A percentile compares a stretch with the other conserved stretches of the same genome.
phyloP scores from a whole-genome alignment of 2,888 invertebrate genomes.

The Myopa tessellatipennis region DNA sequence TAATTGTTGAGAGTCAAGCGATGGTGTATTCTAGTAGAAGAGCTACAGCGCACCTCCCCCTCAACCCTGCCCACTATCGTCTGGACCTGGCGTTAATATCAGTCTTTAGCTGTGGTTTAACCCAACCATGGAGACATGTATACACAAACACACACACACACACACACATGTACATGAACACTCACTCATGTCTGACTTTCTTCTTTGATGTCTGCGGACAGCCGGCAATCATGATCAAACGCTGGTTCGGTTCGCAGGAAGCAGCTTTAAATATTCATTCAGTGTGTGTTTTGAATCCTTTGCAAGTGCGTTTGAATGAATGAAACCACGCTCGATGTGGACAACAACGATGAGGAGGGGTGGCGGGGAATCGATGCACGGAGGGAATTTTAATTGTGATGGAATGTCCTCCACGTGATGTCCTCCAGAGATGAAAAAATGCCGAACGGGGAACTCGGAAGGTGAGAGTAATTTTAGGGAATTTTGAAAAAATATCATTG shows the following conservation, averaged over 20 bases:
- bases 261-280: background rate
- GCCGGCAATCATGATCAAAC: background rate
- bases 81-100: background rate
- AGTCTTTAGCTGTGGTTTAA: conserved; percentile 19
- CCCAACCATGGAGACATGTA: background rate
- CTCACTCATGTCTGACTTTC: background rate
- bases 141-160: background rate
- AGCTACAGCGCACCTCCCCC: background rate
- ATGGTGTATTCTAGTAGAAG: background rate
- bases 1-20: conserved; percentile 18
- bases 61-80: background rate
- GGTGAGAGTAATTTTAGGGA: too few relatives aligned
- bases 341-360: too few relatives aligned
- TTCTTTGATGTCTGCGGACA: conserved; percentile 25
- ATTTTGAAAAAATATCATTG: too few relatives aligned
- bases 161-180: background rate
- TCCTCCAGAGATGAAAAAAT: too few relatives aligned
- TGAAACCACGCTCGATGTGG: background rate
- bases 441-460: too few relatives aligned
- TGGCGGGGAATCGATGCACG: too few relatives aligned
- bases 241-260: background rate
- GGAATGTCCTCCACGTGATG: too few relatives aligned
- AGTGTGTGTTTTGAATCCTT: background rate
- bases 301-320: background rate
- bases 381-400: too few relatives aligned